Conservation (phyloP, 2,113 vertebrate species). For the Dipodomys spectabilis region DNA sequence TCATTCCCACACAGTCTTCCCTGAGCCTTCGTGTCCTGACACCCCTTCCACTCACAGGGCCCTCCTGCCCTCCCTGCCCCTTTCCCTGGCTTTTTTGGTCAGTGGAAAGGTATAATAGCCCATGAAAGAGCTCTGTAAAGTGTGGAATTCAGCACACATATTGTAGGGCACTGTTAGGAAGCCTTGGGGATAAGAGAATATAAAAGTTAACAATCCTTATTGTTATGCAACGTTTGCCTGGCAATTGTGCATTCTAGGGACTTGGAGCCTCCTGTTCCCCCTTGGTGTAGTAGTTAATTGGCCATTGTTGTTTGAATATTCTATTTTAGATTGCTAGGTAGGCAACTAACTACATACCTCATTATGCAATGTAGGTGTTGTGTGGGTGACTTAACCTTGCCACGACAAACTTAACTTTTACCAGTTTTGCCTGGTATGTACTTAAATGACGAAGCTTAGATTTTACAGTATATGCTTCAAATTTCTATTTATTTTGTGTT, state of each 20-base stretch:
- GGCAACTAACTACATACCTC: conserved; percentile 55
- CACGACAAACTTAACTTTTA: conserved; percentile 20
- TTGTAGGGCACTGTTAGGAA: neutral
- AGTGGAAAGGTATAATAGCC: neutral
- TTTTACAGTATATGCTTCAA: neutral
- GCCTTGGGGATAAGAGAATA: neutral
- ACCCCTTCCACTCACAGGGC: accelerated
- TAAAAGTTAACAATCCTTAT: neutral
- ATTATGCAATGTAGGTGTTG: conserved; percentile 45
- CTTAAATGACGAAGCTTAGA: conserved; percentile 30
- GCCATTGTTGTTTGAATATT: neutral
- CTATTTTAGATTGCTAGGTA: conserved; percentile 56
- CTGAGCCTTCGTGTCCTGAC: neutral
- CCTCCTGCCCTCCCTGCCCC: neutral
- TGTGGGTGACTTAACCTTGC: conserved; percentile 62
- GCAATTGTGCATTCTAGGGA: neutral
- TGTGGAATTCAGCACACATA: neutral
- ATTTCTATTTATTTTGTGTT: neutral
- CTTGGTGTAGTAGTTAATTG: neutral
- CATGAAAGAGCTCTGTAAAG: neutral
- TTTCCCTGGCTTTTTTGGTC: neutral
- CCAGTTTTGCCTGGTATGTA: neutral
- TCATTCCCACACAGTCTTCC: too few relatives aligned
- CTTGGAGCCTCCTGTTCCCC: neutral
- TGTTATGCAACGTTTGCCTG: neutral